Evolutionary conservation across 2,888 invertebrate genomes (phyloP).

Genomic region (Ornithoptera alexandrae): DNA sequence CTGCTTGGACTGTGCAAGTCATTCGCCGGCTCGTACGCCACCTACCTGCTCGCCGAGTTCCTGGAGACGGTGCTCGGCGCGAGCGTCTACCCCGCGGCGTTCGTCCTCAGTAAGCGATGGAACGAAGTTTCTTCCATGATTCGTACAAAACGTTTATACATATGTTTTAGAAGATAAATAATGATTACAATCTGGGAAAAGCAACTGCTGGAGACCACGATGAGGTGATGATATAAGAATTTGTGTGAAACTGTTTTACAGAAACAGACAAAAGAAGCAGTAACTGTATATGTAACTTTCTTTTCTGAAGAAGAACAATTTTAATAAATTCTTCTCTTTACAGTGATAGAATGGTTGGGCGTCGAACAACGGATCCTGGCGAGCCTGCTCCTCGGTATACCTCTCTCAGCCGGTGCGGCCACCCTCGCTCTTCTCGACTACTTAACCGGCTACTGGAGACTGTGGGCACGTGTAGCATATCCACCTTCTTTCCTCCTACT

Average conservation of each 20-base stretch:
- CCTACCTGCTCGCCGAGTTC: slow-evolving; percentile 76
- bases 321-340: not conserved
- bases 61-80: slow-evolving; percentile 78
- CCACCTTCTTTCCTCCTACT: slow-evolving; percentile 84
- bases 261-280: no score
- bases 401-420: slow-evolving; percentile 86
- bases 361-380: slow-evolving; percentile 86
- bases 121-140: no score
- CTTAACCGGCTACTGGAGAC: slow-evolving; percentile 84
- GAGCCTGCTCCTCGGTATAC: slow-evolving; percentile 84
- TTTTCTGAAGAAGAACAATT: not conserved
- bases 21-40: slow-evolving; percentile 73
- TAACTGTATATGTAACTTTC: no score
- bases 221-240: no score
- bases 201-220: no score
- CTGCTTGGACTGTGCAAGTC: slow-evolving; percentile 77
- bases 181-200: no score
- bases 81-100: slow-evolving; percentile 80
- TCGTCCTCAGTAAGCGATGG: slow-evolving; percentile 76
- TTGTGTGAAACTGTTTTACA: no score
- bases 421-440: slow-evolving; percentile 84
- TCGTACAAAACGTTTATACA: no score
- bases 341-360: slow-evolving; percentile 89
- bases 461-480: slow-evolving; percentile 84
- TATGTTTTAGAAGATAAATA: no score